Base-by-base conservation (phyloP, 2,113 vertebrate genomes). In the Sciurus niger region DNA sequence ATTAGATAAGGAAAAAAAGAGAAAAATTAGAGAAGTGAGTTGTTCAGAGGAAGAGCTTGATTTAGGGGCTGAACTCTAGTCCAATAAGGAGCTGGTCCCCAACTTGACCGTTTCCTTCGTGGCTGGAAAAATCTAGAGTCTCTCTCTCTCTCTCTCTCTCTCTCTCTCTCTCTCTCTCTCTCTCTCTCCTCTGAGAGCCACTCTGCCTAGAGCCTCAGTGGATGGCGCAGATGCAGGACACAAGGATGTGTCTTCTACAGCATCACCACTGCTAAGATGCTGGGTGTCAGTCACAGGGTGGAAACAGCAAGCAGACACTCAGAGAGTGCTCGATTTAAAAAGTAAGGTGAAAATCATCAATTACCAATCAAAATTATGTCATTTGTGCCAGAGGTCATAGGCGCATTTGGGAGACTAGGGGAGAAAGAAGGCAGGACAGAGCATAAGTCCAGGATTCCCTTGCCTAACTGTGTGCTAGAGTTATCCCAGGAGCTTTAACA, bases 41-140 rank as follows among this genome's bases (percentile, higher is more conserved):
- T 88, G 48, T 87, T 90, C 25, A 25, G 79, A 89, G 72, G 46
- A 84, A 95, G 72, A 77, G 40, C 20, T 51, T 84, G 55, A 34
- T 46, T 65, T 37, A 34, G 90, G 46, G 17, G 30, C 70, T 77
- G 68, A 94, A 40, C 48, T 53, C 3, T 46, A 10, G 14, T 22
- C 93, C 28, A 30, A 1, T 6, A 43, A 25, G 34, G 43, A 73
- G 3, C 48, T 40, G 63, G 2, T 28, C 51, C 51, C n/a, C 43
- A 58, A 1, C 53, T 0, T 34, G 43, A 70, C 22, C n/a, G 4
- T 58, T 84, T 72, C 6, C 4, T 65, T 72, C 80, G 51, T 18
- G 25, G 24, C 25, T 67, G 43, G 37, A 70, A 73, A 76, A 34
- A 32, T 37, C 34, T 5, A 70, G n/a, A 87, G 17, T 84, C 4